Evolutionary conservation across 2,797 vertebrate species (phyloP), one percentile per base, ranked within the genome.

Genomic region (Coranthus polyacanthus): DNA sequence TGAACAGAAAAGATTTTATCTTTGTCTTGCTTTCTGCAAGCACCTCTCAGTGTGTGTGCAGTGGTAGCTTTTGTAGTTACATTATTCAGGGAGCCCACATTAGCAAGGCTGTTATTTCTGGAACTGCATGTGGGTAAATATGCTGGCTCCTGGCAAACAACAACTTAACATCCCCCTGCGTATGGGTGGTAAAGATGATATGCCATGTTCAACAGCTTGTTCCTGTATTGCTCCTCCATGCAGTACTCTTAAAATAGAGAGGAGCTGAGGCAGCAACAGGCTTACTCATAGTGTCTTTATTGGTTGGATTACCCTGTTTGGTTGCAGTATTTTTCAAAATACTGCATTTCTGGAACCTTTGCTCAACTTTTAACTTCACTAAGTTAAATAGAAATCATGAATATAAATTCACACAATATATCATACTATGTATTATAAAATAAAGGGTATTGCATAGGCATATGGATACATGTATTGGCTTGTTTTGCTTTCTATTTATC

Each of bases 41-140:
- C 65, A 49, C 34, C 44, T 12, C 51, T 75, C 49, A 5, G 32
- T 49, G 37, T 54, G 21, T 42, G 44, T 39, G 46, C n/a, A 8
- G 50, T 43, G 44, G 24, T 45, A 36, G 36, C 68, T 68, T 74
- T 57, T 57, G 65, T 45, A 39, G 62, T 61, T 83, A 20, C 77
- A 79, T 90, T 85, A 85, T 87, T 88, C 80, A 88, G 62, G 17
- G 58, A 79, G 76, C 78, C 79, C 75, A 78, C 83, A 59, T 86
- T 83, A 85, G 66, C 75, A 61, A 62, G 68, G 72, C 68, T 83
- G 79, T 89, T 88, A 83, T 88, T 88, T 89, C 82, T 84, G 80
- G 84, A 86, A 18, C 69, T 79, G 68, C 66, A 72, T 84, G 72
- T 86, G 80, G 84, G 70, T 87, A 84, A 88, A 89, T 83, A 75